phyloP scores from a whole-genome alignment of 1,140 invertebrate species.

The Campoletis sonorensis region DNA sequence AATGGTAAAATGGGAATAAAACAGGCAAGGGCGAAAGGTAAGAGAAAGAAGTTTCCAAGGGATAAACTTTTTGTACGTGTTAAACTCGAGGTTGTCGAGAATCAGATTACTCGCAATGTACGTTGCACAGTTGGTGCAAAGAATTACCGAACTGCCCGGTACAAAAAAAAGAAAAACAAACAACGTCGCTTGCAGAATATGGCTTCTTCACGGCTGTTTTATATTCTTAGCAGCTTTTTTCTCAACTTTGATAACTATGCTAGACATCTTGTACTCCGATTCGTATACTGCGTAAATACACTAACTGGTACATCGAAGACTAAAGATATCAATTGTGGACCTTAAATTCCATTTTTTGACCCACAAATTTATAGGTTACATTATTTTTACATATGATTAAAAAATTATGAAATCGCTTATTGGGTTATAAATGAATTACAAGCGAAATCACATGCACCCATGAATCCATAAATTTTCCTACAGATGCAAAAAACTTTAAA shows the following conservation, averaged over 20 bases:
- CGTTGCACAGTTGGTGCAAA: constrained; percentile 4
- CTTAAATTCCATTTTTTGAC: background rate
- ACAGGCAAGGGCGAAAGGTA: constrained; percentile 12
- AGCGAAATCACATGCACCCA: too few relatives aligned
- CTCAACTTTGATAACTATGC: background rate
- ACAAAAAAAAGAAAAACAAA: background rate
- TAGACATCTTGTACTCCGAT: background rate
- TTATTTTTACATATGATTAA: too few relatives aligned
- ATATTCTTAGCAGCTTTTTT: background rate
- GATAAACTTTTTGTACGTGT: constrained; percentile 12
- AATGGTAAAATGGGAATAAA: background rate
- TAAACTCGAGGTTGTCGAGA: background rate
- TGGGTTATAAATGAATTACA: too few relatives aligned
- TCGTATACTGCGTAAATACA: background rate
- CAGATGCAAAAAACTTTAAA: too few relatives aligned
- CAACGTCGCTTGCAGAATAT: background rate
- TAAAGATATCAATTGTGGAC: background rate
- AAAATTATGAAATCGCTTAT: too few relatives aligned
- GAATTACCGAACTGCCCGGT: background rate
- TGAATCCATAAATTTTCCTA: too few relatives aligned
- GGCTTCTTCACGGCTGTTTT: background rate
- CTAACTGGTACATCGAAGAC: background rate
- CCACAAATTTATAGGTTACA: too few relatives aligned
- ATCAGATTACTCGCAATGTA: constrained; percentile 8
- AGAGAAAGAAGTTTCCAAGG: background rate